Evolutionary conservation across 2,888 invertebrate species (phyloP).

Genomic region (Hypsopygia costalis): DNA sequence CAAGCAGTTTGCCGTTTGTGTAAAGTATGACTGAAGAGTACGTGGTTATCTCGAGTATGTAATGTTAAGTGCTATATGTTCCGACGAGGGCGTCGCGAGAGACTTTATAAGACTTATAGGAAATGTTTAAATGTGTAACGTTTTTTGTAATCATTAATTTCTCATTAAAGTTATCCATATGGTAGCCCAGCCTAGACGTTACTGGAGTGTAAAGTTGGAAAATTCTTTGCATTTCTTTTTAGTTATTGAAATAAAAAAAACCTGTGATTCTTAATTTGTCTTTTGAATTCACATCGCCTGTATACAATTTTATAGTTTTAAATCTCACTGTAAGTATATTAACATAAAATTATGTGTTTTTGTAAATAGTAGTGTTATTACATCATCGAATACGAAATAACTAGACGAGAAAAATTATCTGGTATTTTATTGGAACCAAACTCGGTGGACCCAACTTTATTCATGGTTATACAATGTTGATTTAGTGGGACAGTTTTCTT

Average conservation of each 20-base stretch:
- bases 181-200: slow-evolving; percentile 66
- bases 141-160: slow-evolving; percentile 78
- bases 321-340: too few species aligned
- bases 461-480: too few species aligned
- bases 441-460: too few species aligned
- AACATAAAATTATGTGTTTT: too few species aligned
- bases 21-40: slow-evolving; percentile 46
- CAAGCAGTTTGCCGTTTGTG: slow-evolving; percentile 41
- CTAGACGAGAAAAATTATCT: too few species aligned
- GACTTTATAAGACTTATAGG: slow-evolving; percentile 78
- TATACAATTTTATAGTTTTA: too few species aligned
- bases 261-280: slow-evolving; percentile 72
- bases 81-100: slow-evolving; percentile 63
- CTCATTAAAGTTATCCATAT: slow-evolving; percentile 69
- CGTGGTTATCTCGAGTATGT: slow-evolving; percentile 49
- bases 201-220: slow-evolving; percentile 71
- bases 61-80: slow-evolving; percentile 71
- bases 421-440: too few species aligned
- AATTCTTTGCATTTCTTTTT: slow-evolving; percentile 77
- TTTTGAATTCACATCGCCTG: slow-evolving; percentile 36
- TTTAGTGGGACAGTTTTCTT: too few species aligned
- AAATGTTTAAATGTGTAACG: slow-evolving; percentile 76
- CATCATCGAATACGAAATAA: too few species aligned
- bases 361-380: too few species aligned
- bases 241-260: slow-evolving; percentile 74